phyloP scores from a whole-genome alignment of 2,113 vertebrate species.

The Forbesichthys papilliferus region DNA sequence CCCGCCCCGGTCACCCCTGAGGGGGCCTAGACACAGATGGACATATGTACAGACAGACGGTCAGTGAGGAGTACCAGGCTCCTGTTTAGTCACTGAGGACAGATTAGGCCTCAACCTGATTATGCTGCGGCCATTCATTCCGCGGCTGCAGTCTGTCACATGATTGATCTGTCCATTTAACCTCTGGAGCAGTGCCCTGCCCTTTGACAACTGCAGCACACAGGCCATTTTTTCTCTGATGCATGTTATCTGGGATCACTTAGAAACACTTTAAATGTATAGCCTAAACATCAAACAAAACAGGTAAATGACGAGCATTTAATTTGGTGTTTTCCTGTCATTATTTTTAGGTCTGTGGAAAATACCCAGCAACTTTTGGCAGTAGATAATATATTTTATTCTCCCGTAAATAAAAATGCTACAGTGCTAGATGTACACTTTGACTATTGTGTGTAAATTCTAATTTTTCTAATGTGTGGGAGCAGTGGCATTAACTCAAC shows the following conservation, averaged over 20 bases:
- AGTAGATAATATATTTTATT: too few relatives aligned
- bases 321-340: neutral
- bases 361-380: neutral
- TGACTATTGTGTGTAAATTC: too few relatives aligned
- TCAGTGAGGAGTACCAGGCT: slow-evolving; percentile 47
- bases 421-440: too few relatives aligned
- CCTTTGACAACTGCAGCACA: slow-evolving; percentile 67
- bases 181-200: slow-evolving; percentile 64
- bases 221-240: neutral
- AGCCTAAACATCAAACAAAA: neutral
- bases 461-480: too few relatives aligned
- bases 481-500: slow-evolving; percentile 8
- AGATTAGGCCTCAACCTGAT: slow-evolving; percentile 70
- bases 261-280: neutral
- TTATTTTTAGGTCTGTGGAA: neutral
- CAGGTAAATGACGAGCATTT: neutral
- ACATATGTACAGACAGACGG: slow-evolving; percentile 5
- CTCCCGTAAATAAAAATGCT: too few relatives aligned
- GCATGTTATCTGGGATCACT: neutral
- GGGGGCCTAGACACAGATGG: slow-evolving; percentile 8
- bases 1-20: neutral
- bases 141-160: slow-evolving; percentile 70
- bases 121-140: slow-evolving; percentile 75
- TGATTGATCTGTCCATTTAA: slow-evolving; percentile 81
- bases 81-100: slow-evolving; percentile 56